A percentile compares a stretch with the other conserved stretches of the same genome.
Evolutionary conservation across 2,113 vertebrate species (phyloP).

Genomic region (Mustela lutreola): DNA sequence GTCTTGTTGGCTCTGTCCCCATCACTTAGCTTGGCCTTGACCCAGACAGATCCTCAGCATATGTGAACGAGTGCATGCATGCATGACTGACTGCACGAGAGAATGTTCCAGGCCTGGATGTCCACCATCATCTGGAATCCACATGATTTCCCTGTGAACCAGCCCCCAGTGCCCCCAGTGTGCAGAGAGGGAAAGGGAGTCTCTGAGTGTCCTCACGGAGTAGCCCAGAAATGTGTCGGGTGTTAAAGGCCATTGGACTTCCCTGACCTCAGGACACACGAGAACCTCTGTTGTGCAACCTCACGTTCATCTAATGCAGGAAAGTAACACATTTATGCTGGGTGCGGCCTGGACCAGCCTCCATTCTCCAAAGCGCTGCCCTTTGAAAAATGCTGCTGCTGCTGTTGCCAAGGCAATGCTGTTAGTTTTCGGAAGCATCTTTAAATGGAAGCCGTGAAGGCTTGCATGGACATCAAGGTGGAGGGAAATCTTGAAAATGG

Average conservation of each 20-base stretch:
- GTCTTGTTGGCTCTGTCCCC: not conserved
- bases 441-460: not conserved
- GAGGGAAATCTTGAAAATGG: not conserved
- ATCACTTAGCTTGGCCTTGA: not conserved
- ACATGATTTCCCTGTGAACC: not conserved
- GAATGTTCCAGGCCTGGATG: not conserved
- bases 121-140: not conserved
- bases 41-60: not conserved
- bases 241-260: not conserved
- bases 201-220: not conserved
- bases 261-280: not conserved
- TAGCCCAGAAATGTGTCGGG: not conserved
- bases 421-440: not conserved
- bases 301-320: not conserved
- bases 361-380: not conserved
- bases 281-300: not conserved
- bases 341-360: not conserved
- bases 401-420: not conserved
- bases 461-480: not conserved
- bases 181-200: not conserved
- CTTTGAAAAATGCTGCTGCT: not conserved
- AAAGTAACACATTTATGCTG: not conserved
- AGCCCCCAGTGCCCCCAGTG: not conserved
- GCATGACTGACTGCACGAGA: no score
- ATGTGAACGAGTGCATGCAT: accelerated